Evolutionary conservation across 2,888 invertebrate genomes (phyloP), one percentile per base, ranked within the genome.

Genomic region (Lepidocyrtoides sp.): DNA sequence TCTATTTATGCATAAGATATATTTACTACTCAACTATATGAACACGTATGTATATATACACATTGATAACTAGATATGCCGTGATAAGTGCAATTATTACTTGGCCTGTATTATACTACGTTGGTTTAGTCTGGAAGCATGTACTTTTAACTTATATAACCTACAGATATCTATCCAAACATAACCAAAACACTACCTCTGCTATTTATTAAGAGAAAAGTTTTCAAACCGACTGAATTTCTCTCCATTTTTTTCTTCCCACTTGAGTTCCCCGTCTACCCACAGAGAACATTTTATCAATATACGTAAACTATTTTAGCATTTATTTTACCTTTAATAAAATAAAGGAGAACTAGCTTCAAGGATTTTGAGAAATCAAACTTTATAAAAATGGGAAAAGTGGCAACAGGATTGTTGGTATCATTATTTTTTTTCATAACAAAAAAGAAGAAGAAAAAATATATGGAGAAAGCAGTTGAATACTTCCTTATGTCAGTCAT

Each of bases 401-500:
- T 60, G 57, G 7, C 29, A 75, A n/a, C 51, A 32, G 63, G 26
- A 79, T 41, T 63, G 66, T 79, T 86, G 7, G 2, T 36, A 36
- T 7, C 36, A 36, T 36, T 36, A 36, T 36, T 36, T n/a, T n/a
- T n/a, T n/a, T n/a, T n/a, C n/a, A n/a, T n/a, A n/a, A n/a, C n/a
- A n/a, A n/a, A n/a, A n/a, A 36, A 36, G 36, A 36, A 36, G 36
- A 7, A 36, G 36, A n/a, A n/a, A n/a, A n/a, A n/a, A n/a, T n/a
- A n/a, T n/a, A n/a, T n/a, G n/a, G n/a, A 75, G 57, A 20, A 63
- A 66, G 77, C 79, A 87, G 66, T 8, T 3, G 75, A 75, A 54
- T 36, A 36, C 7, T 63, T 79, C 77, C 29, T 10, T 87, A n/a
- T 77, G 87, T 79, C 87, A 87, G 66, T 87, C 87, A 23, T 72